Evolutionary conservation across 1,140 invertebrate species (phyloP).

Genomic region (Neomicropteryx cornuta): DNA sequence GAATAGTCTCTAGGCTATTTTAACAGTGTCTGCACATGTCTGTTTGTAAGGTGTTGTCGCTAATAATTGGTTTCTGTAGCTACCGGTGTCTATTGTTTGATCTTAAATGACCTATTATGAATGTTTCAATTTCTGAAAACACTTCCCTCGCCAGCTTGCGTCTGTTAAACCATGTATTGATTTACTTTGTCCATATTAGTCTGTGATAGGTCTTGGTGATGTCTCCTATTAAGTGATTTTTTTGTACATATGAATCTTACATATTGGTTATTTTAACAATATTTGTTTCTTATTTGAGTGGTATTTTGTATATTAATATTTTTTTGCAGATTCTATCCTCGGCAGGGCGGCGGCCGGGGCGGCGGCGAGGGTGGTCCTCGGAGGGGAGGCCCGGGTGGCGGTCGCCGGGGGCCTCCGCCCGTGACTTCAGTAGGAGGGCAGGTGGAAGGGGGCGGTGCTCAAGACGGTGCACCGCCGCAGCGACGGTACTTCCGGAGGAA

Average conservation of each 20-base stretch:
- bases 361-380: constrained; percentile 34
- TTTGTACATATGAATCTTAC: not conserved
- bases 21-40: no score
- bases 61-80: no score
- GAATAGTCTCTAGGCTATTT: no score
- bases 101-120: no score
- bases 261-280: not conserved
- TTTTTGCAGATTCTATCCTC: constrained; percentile 28
- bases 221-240: not conserved
- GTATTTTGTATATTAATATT: not conserved
- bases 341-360: constrained; percentile 28
- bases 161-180: not conserved
- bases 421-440: constrained; percentile 25
- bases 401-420: constrained; percentile 25
- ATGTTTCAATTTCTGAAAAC: no score
- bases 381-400: constrained; percentile 24
- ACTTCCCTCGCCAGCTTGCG: not conserved
- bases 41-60: no score
- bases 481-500: constrained; percentile 35
- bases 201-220: not conserved
- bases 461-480: constrained; percentile 26
- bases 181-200: not conserved
- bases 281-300: not conserved
- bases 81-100: no score
- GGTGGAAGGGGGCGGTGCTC: constrained; percentile 28